Percentiles rank a stretch among this genome's conserved stretches.
phyloP scores from a whole-genome alignment of 2,113 vertebrate species.

The Okapia johnstoni region DNA sequence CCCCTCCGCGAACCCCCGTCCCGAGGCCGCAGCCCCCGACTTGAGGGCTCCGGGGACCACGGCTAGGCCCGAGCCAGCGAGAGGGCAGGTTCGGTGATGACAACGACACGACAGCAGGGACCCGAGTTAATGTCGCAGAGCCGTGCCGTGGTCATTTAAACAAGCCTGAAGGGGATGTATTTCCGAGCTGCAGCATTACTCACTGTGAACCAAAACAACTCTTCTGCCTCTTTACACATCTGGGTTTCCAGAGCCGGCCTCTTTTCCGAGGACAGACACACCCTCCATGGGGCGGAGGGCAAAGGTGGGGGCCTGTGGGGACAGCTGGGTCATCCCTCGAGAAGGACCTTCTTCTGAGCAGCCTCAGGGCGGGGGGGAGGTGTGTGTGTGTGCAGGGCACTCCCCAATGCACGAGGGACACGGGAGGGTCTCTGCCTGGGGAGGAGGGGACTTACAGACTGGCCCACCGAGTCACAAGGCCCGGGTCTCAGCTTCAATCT shows the following conservation, averaged over 20 bases:
- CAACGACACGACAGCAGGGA: accelerated
- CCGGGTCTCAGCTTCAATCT: slow-evolving; percentile 95
- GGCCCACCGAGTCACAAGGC: slow-evolving; percentile 80
- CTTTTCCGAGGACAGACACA: background rate
- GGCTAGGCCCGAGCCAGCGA: background rate
- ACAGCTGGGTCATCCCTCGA: background rate
- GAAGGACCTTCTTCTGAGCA: background rate
- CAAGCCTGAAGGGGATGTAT: background rate
- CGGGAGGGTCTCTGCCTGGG: background rate
- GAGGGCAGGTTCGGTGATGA: background rate
- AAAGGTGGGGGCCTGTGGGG: background rate
- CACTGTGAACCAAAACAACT: background rate
- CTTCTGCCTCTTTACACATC: background rate
- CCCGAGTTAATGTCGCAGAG: accelerated
- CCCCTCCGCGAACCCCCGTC: accelerated
- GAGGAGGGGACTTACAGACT: background rate
- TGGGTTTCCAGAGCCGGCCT: background rate
- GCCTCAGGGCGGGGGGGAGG: background rate
- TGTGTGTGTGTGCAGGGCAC: accelerated
- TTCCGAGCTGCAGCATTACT: background rate
- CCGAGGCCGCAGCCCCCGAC: background rate
- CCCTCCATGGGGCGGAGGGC: background rate
- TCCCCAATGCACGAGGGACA: background rate
- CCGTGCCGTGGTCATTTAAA: background rate
- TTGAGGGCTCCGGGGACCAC: background rate